A percentile compares a stretch with the other conserved stretches of the same genome.
phyloP scores from a whole-genome alignment of 2,113 vertebrate genomes.

The Solea senegalensis region DNA sequence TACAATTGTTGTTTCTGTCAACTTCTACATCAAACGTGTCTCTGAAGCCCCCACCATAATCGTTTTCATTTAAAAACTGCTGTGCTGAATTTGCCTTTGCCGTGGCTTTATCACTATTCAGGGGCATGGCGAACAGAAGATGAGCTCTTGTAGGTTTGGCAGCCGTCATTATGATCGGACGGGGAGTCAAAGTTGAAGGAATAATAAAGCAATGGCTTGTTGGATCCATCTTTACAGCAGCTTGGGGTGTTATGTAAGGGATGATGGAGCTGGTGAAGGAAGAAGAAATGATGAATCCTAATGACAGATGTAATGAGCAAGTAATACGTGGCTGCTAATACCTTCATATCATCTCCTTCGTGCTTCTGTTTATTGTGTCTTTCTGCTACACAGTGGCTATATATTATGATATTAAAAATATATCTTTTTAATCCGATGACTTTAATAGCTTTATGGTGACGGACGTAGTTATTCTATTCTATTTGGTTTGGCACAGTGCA shows the following conservation, averaged over 20 bases:
- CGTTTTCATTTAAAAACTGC: conserved; percentile 58
- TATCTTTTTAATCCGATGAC: no score
- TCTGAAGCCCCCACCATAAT: conserved; percentile 28
- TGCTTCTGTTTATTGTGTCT: background rate
- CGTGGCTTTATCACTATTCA: conserved; percentile 28
- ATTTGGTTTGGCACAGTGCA: no score
- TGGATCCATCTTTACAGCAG: conserved; percentile 72
- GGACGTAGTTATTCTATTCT: no score
- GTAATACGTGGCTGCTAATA: conserved; percentile 31
- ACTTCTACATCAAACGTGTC: conserved; percentile 14
- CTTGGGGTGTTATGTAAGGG: conserved; percentile 69
- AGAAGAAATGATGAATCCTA: conserved; percentile 52
- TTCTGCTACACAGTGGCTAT: background rate
- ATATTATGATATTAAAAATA: no score
- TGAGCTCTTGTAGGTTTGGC: conserved; percentile 51
- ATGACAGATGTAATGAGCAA: conserved; percentile 46
- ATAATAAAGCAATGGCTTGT: conserved; percentile 62
- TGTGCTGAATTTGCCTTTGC: conserved; percentile 17
- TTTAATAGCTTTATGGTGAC: no score
- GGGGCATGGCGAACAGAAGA: conserved; percentile 46
- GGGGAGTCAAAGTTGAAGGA: conserved; percentile 58
- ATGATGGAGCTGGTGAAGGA: conserved; percentile 38
- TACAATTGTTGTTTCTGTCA: conserved; percentile 21
- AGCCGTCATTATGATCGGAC: conserved; percentile 40
- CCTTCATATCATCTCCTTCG: conserved; percentile 17